Evolutionary conservation across 2,888 invertebrate genomes (phyloP).

Genomic region (Volucella bombylans): DNA sequence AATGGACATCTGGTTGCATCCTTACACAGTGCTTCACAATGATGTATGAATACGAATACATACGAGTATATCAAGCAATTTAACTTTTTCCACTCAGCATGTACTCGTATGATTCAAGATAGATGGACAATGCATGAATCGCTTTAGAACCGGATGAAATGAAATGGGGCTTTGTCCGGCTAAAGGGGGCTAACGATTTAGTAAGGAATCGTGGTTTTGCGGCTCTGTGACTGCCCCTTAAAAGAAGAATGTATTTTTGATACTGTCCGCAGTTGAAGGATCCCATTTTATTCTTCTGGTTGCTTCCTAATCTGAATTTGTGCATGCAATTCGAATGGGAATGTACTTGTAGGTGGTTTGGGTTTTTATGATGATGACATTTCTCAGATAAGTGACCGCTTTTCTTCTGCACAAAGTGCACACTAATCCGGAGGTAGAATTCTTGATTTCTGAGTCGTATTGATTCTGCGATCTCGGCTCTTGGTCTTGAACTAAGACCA

Average conservation of each 20-base stretch:
- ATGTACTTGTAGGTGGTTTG: neutral
- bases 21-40: slow-evolving; percentile 50
- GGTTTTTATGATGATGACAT: no score
- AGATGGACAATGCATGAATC: slow-evolving; percentile 47
- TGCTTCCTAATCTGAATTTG: slow-evolving; percentile 44
- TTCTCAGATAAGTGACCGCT: no score
- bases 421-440: no score
- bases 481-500: no score
- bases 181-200: slow-evolving; percentile 5
- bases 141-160: slow-evolving; percentile 34
- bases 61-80: slow-evolving; percentile 53
- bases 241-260: slow-evolving; percentile 47
- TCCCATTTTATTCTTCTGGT: slow-evolving; percentile 33
- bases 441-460: no score
- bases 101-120: slow-evolving; percentile 52
- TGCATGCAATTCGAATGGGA: slow-evolving; percentile 7
- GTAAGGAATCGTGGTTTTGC: slow-evolving; percentile 30
- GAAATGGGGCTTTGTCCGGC: slow-evolving; percentile 20
- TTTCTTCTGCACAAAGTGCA: no score
- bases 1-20: slow-evolving; percentile 47
- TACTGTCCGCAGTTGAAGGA: slow-evolving; percentile 38
- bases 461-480: no score
- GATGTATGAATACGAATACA: slow-evolving; percentile 27
- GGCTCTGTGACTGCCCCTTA: slow-evolving; percentile 34
- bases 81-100: slow-evolving; percentile 67